Conservation (phyloP, 2,113 vertebrate species). For the Chloropsis hardwickii region DNA sequence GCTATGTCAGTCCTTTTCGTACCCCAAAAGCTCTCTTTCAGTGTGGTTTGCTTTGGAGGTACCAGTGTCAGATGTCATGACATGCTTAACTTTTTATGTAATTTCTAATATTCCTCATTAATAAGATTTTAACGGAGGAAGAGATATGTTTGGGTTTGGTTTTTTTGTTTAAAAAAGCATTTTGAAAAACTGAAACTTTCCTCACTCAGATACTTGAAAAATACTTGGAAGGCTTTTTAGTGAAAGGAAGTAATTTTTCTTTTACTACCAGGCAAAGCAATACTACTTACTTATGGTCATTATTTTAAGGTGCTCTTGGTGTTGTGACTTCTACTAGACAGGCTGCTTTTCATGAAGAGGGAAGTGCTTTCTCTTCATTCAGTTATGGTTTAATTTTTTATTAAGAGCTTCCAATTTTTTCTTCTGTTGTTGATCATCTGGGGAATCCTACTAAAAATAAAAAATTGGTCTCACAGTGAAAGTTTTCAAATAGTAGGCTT, state of each 20-base stretch:
- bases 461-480: not conserved
- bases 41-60: not conserved
- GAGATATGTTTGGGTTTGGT: not conserved
- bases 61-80: not conserved
- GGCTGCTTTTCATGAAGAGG: not conserved
- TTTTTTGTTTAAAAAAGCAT: not conserved
- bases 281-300: fast-evolving
- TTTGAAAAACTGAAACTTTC: not conserved
- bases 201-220: not conserved
- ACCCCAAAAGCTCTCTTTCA: not conserved
- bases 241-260: not conserved
- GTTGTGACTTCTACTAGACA: not conserved
- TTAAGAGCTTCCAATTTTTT: not conserved
- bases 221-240: not conserved
- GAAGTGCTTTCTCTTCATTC: not conserved
- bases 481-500: conserved; percentile 12
- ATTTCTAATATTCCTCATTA: not conserved
- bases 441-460: conserved; percentile 33
- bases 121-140: not conserved
- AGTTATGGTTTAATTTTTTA: not conserved
- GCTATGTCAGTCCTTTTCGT: fast-evolving
- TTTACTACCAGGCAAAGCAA: not conserved
- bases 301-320: not conserved
- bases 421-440: not conserved
- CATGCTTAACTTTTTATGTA: fast-evolving